A percentile compares a stretch with the other conserved stretches of the same genome.
Conservation (phyloP, 2,888 invertebrate genomes). For the Dromius quadrimaculatus region DNA sequence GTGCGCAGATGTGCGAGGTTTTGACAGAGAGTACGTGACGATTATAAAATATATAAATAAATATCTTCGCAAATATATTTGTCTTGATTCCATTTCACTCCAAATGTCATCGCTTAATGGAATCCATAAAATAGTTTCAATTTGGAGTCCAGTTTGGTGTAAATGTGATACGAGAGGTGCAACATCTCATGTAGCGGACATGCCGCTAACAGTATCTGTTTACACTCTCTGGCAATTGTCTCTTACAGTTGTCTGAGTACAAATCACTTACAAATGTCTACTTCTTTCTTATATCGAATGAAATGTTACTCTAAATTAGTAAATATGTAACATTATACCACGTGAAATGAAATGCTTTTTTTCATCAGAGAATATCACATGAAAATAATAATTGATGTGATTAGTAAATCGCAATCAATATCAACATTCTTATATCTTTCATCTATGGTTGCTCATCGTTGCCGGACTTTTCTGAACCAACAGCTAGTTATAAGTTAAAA, state of each 20-base stretch:
- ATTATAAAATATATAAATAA: no score
- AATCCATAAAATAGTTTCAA: slow-evolving; percentile 63
- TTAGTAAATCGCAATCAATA: slow-evolving; percentile 14
- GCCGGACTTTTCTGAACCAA: slow-evolving; percentile 10
- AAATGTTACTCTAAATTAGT: not conserved
- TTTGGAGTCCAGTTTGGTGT: slow-evolving; percentile 57
- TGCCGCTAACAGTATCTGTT: slow-evolving; percentile 21
- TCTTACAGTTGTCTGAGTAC: slow-evolving; percentile 18
- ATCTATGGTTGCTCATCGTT: slow-evolving; percentile 24
- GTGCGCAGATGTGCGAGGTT: slow-evolving; percentile 11
- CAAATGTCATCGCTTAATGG: slow-evolving; percentile 60
- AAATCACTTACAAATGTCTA: not conserved
- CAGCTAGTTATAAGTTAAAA: slow-evolving; percentile 56
- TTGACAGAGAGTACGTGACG: no score
- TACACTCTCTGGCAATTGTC: slow-evolving; percentile 13
- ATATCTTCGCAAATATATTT: no score
- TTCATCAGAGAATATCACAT: no score
- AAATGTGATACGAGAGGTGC: slow-evolving; percentile 31
- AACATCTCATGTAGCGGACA: slow-evolving; percentile 6
- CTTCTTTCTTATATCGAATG: not conserved
- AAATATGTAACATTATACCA: no score
- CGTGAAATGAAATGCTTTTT: no score
- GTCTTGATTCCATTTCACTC: not conserved
- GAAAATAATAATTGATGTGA: no score
- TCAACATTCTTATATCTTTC: slow-evolving; percentile 16